Evolutionary conservation across 2,113 vertebrate genomes (phyloP).

Genomic region (Eretmochelys imbricata): DNA sequence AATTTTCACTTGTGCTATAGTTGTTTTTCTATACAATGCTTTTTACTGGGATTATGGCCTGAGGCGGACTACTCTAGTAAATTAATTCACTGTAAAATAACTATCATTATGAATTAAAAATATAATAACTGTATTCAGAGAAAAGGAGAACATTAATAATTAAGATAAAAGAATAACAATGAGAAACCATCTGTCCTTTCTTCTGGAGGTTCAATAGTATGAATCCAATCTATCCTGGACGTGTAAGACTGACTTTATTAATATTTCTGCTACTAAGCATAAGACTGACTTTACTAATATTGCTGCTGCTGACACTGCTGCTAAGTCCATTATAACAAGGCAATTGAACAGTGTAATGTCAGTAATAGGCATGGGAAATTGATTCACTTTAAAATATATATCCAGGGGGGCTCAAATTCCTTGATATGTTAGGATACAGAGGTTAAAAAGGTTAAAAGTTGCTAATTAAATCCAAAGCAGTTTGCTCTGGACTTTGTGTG

Average conservation of each 20-base stretch:
- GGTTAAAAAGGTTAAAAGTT: not conserved
- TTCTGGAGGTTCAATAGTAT: not conserved
- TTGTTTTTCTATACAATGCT: not conserved
- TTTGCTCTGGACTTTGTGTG: not conserved
- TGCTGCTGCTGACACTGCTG: not conserved
- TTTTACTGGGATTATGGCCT: not conserved
- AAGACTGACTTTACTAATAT: not conserved
- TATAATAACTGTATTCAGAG: not conserved
- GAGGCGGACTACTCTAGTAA: not conserved
- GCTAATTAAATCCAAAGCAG: not conserved
- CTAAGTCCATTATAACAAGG: not conserved
- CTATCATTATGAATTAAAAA: not conserved
- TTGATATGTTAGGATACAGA: constrained; percentile 1
- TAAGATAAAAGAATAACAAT: not conserved
- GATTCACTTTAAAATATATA: constrained; percentile 49
- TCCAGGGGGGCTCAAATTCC: not conserved
- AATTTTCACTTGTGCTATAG: not conserved
- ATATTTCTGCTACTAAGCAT: not conserved
- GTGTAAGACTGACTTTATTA: not conserved
- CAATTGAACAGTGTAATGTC: not conserved
- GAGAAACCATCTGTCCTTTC: constrained; percentile 25
- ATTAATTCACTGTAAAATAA: not conserved
- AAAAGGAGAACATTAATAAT: not conserved
- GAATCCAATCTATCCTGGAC: constrained; percentile 33
- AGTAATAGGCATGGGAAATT: not conserved